Conservation (phyloP, 2,888 invertebrate genomes). For the Ophioninae sp. region DNA sequence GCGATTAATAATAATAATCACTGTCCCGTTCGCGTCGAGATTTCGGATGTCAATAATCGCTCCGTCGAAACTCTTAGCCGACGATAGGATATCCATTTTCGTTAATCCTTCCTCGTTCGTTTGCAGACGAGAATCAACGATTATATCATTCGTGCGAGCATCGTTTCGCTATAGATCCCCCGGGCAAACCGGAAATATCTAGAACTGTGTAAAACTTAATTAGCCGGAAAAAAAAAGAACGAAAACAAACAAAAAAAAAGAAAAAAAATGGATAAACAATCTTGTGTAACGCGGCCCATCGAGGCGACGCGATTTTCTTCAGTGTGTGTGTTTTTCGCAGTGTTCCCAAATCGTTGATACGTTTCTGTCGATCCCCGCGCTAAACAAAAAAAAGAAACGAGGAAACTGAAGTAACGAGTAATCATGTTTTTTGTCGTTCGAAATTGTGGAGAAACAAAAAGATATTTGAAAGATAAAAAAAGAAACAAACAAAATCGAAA, state of each 20-base stretch:
- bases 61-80: conserved; percentile 14
- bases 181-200: background rate
- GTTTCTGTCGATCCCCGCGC: background rate
- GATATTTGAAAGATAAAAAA: too few relatives aligned
- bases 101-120: background rate
- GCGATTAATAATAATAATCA: conserved; percentile 51
- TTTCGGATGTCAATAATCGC: conserved; percentile 37
- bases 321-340: conserved; percentile 31
- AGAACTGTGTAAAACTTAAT: conserved; percentile 32
- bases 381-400: too few relatives aligned
- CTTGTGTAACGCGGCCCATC: conserved; percentile 31
- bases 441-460: background rate
- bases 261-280: too few relatives aligned
- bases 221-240: conserved; percentile 17
- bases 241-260: too few relatives aligned
- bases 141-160: background rate
- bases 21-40: conserved; percentile 29
- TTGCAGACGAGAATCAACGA: conserved; percentile 1
- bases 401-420: conserved; percentile 6
- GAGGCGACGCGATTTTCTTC: conserved; percentile 35
- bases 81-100: conserved; percentile 6
- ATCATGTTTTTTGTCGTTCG: conserved; percentile 15
- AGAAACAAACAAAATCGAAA: too few relatives aligned
- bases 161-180: conserved; percentile 5
- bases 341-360: conserved; percentile 5